These are phyloP conservation scores for Ia io DNA, from an alignment of 2,113 vertebrate species.

Conservation along the genomic window DNA sequence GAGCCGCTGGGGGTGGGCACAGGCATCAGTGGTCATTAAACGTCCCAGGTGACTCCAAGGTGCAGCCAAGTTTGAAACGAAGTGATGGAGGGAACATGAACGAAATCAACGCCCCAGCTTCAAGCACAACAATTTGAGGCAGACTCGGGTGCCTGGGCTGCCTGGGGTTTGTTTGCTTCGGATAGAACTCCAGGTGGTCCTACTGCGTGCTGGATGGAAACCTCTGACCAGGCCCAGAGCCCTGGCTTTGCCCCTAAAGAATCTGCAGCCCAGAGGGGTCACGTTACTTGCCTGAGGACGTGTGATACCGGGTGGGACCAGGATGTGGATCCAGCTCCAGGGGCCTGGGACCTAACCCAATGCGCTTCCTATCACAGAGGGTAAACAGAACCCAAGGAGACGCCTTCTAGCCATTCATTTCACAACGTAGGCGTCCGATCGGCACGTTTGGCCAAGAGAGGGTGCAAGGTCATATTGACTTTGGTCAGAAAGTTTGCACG, in stretches of 20 bases:
- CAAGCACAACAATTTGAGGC: not conserved
- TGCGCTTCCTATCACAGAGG: not conserved
- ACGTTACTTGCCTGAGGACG: not conserved
- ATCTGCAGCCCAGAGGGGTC: not conserved
- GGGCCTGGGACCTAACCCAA: not conserved
- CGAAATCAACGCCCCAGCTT: not conserved
- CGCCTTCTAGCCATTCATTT: not conserved
- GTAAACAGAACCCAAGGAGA: not conserved
- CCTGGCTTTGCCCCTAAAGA: not conserved
- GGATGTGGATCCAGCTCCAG: not conserved
- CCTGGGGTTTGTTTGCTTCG: not conserved
- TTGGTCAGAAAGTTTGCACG: not conserved
- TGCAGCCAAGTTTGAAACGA: not conserved
- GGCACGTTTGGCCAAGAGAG: not conserved
- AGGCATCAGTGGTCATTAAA: not conserved
- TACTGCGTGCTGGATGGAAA: not conserved
- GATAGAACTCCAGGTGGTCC: not conserved
- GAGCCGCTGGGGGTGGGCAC: not conserved
- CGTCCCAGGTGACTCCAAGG: not conserved
- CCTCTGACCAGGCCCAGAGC: no score
- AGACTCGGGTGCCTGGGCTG: not conserved
- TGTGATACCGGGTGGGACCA: fast-evolving
- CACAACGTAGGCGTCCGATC: not conserved
- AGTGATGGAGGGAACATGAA: not conserved
- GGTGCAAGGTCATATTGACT: not conserved